phyloP scores from a whole-genome alignment of 2,888 invertebrate genomes.

The Amiota minor region DNA sequence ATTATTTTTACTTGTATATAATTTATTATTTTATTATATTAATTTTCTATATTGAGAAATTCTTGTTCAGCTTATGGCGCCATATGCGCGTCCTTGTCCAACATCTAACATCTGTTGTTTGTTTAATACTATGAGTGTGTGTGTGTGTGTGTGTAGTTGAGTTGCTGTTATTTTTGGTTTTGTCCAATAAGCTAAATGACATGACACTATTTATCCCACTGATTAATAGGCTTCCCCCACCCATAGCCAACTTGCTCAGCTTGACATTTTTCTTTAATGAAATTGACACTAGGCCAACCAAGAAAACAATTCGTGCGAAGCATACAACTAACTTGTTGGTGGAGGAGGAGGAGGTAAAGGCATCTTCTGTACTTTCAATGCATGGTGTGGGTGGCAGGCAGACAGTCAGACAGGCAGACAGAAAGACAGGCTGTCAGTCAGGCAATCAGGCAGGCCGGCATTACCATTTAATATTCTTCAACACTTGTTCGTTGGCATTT shows the following conservation, averaged over 20 bases:
- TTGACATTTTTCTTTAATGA: slow-evolving; percentile 24
- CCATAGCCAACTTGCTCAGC: neutral
- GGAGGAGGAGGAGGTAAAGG: neutral
- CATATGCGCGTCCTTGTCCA: too few species aligned
- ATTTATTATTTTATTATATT: too few species aligned
- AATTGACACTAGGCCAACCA: slow-evolving; percentile 31
- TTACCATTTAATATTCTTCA: neutral
- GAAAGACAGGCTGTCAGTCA: neutral
- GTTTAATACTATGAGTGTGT: too few species aligned
- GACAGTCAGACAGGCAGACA: neutral
- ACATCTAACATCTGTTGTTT: too few species aligned
- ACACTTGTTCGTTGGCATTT: slow-evolving; percentile 23
- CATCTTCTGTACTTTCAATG: neutral
- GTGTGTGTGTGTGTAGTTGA: too few species aligned
- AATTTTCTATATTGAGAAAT: too few species aligned
- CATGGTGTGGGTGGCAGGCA: neutral
- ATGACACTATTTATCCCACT: slow-evolving; percentile 25
- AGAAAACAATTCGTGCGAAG: slow-evolving; percentile 16
- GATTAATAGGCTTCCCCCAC: slow-evolving; percentile 24
- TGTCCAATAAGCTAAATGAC: slow-evolving; percentile 12
- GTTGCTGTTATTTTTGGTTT: neutral
- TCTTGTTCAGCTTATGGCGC: too few species aligned
- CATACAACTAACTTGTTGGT: neutral
- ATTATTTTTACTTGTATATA: too few species aligned
- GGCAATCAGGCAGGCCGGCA: neutral